Base-by-base conservation (phyloP, 2,113 vertebrate genomes). In the Eretmochelys imbricata region DNA sequence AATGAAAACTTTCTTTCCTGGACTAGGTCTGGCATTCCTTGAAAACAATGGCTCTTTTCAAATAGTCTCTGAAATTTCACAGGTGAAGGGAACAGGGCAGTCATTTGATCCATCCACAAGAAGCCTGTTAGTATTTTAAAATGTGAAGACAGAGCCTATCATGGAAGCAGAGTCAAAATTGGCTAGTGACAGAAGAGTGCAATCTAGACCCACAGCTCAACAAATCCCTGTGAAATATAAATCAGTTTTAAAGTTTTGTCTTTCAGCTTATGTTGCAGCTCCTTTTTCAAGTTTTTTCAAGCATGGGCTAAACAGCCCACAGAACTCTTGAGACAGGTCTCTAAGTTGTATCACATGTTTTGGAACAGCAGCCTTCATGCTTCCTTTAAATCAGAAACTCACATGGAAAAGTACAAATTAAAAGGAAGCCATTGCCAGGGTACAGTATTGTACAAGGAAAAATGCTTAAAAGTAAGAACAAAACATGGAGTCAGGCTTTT, bases 41-140 rank as follows among this genome's bases (percentile, higher is more conserved):
- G 97, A 98, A 99, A 99, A 99, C 99, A 99, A 99, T 99, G 98
- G 97, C 85, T 96, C 98, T 99, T 99, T 99, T 99, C 99, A 99
- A 98, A 97, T 97, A 94, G 78, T 95, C 98, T 99, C 99, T 98
- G 98, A 99, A 99, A 99, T 99, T 99, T 99, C 98, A 98, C 99
- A 99, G 99, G 99, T 99, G 99, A 99, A 98, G 98, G 98, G 98
- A 99, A 98, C 98, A 98, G 98, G 97, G 98, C 97, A 97, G 99
- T 98, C 98, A 99, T 98, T 98, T 92, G 98, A 99, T 99, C 98
- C 98, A 97, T 89, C 96, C 96, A 96, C 94, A 95, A 96, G 97
- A 88, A 98, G 95, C 89, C 96, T 97, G 97, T 97, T 96, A 96
- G 97, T 96, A 92, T 97, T 98, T 98, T 96, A 96, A 97, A 98